Conservation (phyloP, 1,140 invertebrate genomes). For the Panagrolaimus sp. region DNA sequence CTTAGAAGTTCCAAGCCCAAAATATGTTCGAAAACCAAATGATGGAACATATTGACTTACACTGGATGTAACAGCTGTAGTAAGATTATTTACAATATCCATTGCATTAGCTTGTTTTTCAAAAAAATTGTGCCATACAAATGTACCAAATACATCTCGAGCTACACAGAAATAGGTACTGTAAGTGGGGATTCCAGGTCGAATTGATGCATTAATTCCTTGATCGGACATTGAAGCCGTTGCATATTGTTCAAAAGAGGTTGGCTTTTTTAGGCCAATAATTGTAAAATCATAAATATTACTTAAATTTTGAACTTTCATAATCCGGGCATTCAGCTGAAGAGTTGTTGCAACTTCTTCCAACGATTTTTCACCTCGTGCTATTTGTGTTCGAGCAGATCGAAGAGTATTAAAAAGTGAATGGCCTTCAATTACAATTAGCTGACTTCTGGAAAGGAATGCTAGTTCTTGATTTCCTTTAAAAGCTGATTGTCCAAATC, state of each 20-base stretch:
- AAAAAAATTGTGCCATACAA: background rate
- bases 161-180: background rate
- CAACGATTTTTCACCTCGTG: conserved; percentile 13
- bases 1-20: conserved; percentile 35
- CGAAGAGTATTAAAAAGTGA: conserved; percentile 14
- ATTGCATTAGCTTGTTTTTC: background rate
- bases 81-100: background rate
- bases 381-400: conserved; percentile 18
- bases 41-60: conserved; percentile 25
- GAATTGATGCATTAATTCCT: background rate
- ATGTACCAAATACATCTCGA: background rate
- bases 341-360: background rate
- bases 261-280: background rate
- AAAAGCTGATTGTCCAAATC: background rate
- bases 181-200: too few relatives aligned
- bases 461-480: conserved; percentile 13
- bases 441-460: conserved; percentile 3
- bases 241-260: background rate
- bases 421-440: conserved; percentile 11
- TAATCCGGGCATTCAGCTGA: background rate
- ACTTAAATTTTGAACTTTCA: background rate
- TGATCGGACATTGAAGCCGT: background rate
- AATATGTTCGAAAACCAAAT: conserved; percentile 37
- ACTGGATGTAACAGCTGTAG: background rate
- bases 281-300: background rate